Base-by-base conservation (phyloP, 2,113 vertebrate species). In the Serinus canaria region DNA sequence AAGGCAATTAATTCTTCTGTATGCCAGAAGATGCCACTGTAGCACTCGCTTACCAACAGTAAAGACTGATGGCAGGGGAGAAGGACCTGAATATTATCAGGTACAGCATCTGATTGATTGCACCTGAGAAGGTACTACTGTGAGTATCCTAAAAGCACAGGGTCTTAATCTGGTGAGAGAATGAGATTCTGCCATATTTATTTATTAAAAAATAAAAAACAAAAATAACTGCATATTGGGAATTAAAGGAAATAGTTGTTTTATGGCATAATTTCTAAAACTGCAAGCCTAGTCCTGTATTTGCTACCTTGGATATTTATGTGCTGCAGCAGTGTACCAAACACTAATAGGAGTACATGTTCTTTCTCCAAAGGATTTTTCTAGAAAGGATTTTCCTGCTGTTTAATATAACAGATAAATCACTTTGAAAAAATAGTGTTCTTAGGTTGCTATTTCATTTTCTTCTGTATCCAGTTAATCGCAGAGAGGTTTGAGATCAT, bases 21-120 rank as follows among this genome's bases (percentile, higher is more conserved):
- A 4, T 52, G 89, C 97, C 98, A 98, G 96, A 96, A 97, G 97
- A 96, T 98, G 98, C 93, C 98, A 95, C 96, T 97, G 69, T 62
- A 97, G 72, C 69, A 96, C 93, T 97, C 98, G 0, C 24, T 96
- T 94, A 96, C 14, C 85, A 94, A 79, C 39, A 68, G 37, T 49
- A 50, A 83, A 90, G 75, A 81, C 55, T 75, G 63, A 74, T 83
- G 75, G 19, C 35, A 79, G 31, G 15, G 23, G 7, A 89, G 58
- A 90, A 67, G 41, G 4, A 15, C 87, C 41, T 74, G 73, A 87
- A 72, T 84, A 66, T 77, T 84, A 69, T 53, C 63, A 75, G 44
- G 33, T 83, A 43, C 25, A 75, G 14, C 10, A 76, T 49, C 44
- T 89, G 76, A 72, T 14, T 85, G 46, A 91, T 60, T 80, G 28